Evolutionary conservation across 2,797 vertebrate genomes (phyloP), one percentile per base, ranked within the genome.

Genomic region (Bucorvus abyssinicus): DNA sequence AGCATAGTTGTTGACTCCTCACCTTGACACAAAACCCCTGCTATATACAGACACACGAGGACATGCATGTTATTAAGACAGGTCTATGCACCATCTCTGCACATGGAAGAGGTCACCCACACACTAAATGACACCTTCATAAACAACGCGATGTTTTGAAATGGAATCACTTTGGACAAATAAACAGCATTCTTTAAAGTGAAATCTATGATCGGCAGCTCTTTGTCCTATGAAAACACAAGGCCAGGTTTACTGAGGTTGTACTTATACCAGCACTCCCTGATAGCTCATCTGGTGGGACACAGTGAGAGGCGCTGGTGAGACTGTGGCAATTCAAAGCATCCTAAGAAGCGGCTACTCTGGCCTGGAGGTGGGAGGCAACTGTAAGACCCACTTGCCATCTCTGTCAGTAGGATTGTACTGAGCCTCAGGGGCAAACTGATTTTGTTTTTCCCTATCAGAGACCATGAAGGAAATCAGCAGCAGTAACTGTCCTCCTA

Each of bases 61-160:
- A 67, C 0, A 0, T 17, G 14, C 16, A 47, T 0, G 0, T 32
- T 23, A 16, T 24, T 29, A 60, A 32, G 17, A 36, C 10, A 93
- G 64, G 34, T 40, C 76, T 56, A 17, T 19, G 60, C 40, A 67
- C 11, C 12, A 30, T 17, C 84, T 81, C 74, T 69, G 59, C 55
- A 79, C 9, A 3, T 42, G 18, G 61, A 82, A 75, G 38, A 82
- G n/a, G 38, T 49, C 84, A n/a, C 14, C 13, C 34, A 27, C 34
- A 50, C 10, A 32, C 55, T 70, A 64, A 63, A 55, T 7, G 6
- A 56, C 17, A 40, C 53, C 34, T 73, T 74, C 36, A 53, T 9
- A 36, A 79, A 76, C 34, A 82, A 40, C 21, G 52, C 12, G 21
- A 16, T 40, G 68, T 45, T 81, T n/a, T 71, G 32, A 84, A 91